Evolutionary conservation across 1,140 invertebrate genomes (phyloP), one percentile per base, ranked within the genome.

Genomic region (Medauroidea extradentata): DNA sequence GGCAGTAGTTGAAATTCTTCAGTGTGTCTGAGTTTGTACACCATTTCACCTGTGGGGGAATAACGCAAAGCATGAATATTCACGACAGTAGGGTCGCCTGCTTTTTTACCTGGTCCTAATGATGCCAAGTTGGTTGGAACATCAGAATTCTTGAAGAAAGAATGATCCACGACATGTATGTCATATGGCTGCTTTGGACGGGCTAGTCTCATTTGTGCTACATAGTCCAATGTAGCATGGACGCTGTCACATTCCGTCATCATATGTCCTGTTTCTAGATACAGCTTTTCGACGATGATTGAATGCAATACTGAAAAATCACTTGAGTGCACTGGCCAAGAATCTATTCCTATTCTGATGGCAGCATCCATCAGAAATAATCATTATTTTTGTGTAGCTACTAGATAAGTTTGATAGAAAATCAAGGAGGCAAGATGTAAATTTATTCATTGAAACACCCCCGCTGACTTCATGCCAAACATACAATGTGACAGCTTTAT

Each of bases 241-340:
- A 72, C 61, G 41, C 56, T 65, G 55, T 74, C 70, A 19, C 52
- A 54, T 58, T 74, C 69, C 68, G 71, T 73, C 59, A 74, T 70
- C 5, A 66, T 71, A 54, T 74, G 69, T 13, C 71, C 69, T 52
- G 65, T 67, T 60, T 69, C 68, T 0, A 76, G 60, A 64, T 63
- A 76, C 60, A 74, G 76, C 61, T 76, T 74, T 21, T 51, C 62
- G 51, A 77, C 71, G 1, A 46, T 61, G 21, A 71, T 63, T 5
- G 67, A 63, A 23, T 57, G 61, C 51, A 60, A 65, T 23, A 41
- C 52, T 23, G 69, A 62, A 29, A 71, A 63, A 34, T 57, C 38
- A 13, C 69, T n/a, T 38, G 23, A 75, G 55, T 3, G 69, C 69
- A 67, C 74, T 75, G 11, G 68, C 53, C 23, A 76, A 21, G 7